Evolutionary conservation across 2,888 invertebrate species (phyloP).

Genomic region (Drosophila nr. perissopoda): DNA sequence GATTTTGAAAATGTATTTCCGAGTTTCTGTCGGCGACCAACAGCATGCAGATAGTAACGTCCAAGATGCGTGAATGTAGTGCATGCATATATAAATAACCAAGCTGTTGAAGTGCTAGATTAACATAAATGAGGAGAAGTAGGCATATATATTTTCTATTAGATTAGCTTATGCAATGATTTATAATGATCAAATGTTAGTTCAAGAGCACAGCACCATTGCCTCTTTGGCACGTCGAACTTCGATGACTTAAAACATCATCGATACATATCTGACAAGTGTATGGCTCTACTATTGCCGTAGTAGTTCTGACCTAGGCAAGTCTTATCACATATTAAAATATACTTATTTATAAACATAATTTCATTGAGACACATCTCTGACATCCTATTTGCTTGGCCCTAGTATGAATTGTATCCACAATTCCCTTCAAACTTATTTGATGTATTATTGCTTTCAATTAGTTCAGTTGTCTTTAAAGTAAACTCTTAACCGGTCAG

Average conservation of each 20-base stretch:
- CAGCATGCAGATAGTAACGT: background rate
- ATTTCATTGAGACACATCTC: background rate
- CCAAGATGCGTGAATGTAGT: constrained; percentile 4
- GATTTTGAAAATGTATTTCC: background rate
- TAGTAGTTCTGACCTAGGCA: background rate
- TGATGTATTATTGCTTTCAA: background rate
- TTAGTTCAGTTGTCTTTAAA: constrained; percentile 1
- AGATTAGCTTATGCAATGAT: constrained; percentile 1
- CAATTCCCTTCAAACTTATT: background rate
- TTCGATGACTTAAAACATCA: background rate
- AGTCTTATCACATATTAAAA: background rate
- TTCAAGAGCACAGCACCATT: constrained; percentile 24
- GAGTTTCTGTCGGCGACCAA: background rate
- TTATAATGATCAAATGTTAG: constrained; percentile 11
- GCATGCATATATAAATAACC: constrained; percentile 6
- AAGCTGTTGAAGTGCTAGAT: background rate
- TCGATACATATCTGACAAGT: background rate
- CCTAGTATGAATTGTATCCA: background rate
- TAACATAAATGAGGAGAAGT: background rate
- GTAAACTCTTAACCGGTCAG: background rate
- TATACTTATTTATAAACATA: background rate
- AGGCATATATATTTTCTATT: background rate
- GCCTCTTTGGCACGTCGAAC: background rate
- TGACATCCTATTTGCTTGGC: background rate
- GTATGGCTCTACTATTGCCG: background rate